A percentile compares a stretch with the other conserved stretches of the same genome.
Conservation (phyloP, 2,113 vertebrate species). For the Marmota flaviventris region DNA sequence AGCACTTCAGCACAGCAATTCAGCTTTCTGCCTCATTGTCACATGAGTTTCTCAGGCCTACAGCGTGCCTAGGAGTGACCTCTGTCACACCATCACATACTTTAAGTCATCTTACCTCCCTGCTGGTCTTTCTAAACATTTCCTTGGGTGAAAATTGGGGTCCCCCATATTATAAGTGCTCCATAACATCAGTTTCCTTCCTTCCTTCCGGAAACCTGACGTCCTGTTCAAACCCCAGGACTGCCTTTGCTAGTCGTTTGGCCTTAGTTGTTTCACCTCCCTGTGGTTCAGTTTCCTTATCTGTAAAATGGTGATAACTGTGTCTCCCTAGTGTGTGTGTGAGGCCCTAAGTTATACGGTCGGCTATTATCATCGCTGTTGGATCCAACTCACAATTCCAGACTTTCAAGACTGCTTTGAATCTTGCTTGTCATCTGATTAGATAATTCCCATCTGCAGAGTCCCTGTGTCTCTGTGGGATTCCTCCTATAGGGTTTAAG, state of each 20-base stretch:
- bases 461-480: neutral
- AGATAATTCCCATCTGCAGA: neutral
- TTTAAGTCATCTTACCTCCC: neutral
- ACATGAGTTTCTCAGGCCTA: neutral
- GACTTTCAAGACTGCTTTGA: neutral
- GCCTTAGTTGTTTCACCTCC: neutral
- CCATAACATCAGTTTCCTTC: neutral
- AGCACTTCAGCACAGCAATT: neutral
- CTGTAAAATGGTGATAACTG: neutral
- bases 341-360: neutral
- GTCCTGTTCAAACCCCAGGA: neutral
- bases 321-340: neutral
- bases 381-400: neutral
- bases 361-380: neutral
- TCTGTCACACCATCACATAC: neutral
- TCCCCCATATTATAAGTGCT: neutral
- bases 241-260: neutral
- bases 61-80: neutral
- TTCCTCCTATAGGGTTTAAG: neutral
- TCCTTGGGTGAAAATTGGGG: neutral
- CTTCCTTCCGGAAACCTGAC: neutral
- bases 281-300: neutral
- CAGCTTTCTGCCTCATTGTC: neutral
- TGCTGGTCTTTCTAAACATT: neutral
- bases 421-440: neutral